phyloP scores from a whole-genome alignment of 2,888 invertebrate species.

The Erebia ligea region DNA sequence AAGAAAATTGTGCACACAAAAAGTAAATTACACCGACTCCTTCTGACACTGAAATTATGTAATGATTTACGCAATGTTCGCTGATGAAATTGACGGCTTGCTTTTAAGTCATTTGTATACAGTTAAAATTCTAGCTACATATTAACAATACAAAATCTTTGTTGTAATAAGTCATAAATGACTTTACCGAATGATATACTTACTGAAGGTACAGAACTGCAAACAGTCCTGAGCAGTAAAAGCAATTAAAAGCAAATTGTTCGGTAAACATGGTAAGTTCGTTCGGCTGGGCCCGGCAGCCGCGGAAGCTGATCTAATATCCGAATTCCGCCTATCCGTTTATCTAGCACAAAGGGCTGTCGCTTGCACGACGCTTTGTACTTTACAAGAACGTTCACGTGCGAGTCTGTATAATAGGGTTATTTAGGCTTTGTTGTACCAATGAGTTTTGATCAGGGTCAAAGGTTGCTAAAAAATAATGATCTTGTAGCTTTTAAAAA shows the following conservation, averaged over 20 bases:
- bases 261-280: slow-evolving; percentile 61
- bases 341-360: slow-evolving; percentile 72
- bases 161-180: neutral
- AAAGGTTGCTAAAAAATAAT: neutral
- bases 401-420: slow-evolving; percentile 12
- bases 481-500: no score
- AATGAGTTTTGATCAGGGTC: neutral
- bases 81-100: neutral
- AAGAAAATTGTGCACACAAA: neutral
- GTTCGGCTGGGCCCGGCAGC: slow-evolving; percentile 30
- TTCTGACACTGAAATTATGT: neutral
- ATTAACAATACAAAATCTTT: neutral
- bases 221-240: slow-evolving; percentile 44
- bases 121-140: neutral
- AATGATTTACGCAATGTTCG: neutral
- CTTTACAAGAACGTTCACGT: slow-evolving; percentile 34
- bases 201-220: neutral
- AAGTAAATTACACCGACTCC: neutral
- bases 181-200: neutral
- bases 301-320: slow-evolving; percentile 72
- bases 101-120: neutral
- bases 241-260: slow-evolving; percentile 75
- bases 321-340: slow-evolving; percentile 63
- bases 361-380: slow-evolving; percentile 64
- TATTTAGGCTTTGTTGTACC: neutral